These are phyloP conservation scores for Lycorma delicatula DNA, from an alignment of 1,140 invertebrate genomes.

Conservation along the genomic window DNA sequence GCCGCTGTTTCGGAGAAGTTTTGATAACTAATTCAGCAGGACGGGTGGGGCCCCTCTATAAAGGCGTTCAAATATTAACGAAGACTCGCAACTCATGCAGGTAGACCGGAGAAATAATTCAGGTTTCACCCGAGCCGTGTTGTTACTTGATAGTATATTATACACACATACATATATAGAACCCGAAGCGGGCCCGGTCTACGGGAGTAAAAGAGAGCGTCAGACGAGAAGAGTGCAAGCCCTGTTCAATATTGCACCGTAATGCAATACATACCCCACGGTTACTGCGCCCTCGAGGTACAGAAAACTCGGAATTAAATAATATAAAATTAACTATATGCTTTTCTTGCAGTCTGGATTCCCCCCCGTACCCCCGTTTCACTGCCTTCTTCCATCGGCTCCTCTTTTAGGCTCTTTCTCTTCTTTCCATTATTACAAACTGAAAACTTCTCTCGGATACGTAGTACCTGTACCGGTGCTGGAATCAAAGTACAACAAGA, in stretches of 20 bases:
- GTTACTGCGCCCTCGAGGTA: background rate
- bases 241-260: conserved; percentile 2
- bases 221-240: no score
- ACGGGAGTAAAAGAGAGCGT: background rate
- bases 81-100: conserved; percentile 22
- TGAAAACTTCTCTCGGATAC: no score
- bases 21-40: conserved; percentile 19
- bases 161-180: background rate
- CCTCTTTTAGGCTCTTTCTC: no score
- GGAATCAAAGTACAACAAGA: no score
- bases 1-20: conserved; percentile 20
- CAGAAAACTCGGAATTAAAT: background rate
- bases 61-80: conserved; percentile 20
- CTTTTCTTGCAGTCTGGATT: background rate
- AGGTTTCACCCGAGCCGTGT: conserved; percentile 16
- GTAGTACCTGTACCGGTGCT: no score
- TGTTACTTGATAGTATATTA: background rate
- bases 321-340: conserved; percentile 5
- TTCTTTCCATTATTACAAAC: no score
- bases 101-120: conserved; percentile 22
- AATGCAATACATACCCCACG: conserved; percentile 7
- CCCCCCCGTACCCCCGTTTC: no score
- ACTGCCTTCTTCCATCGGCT: no score
- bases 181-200: background rate
- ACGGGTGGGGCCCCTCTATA: conserved; percentile 11